phyloP scores from a whole-genome alignment of 2,888 invertebrate species.

The Oeneis ivallda region DNA sequence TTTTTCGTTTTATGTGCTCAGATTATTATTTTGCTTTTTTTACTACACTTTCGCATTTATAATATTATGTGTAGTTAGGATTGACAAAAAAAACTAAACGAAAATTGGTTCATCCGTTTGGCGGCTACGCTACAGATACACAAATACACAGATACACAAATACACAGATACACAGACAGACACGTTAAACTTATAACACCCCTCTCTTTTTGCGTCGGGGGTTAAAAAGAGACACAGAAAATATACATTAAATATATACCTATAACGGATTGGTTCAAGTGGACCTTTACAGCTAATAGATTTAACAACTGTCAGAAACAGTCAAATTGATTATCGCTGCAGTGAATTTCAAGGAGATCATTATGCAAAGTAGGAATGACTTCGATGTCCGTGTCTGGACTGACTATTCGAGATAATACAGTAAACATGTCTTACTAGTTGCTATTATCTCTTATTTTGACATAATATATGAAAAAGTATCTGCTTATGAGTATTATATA shows the following conservation, averaged over 20 bases:
- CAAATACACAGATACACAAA: no score
- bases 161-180: no score
- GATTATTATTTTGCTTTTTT: no score
- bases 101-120: no score
- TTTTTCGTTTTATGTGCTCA: neutral
- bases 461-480: no score
- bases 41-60: no score
- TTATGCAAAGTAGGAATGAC: constrained; percentile 15
- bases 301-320: constrained; percentile 16
- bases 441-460: neutral
- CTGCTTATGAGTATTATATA: no score
- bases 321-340: constrained; percentile 18
- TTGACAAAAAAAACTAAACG: neutral
- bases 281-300: constrained; percentile 1
- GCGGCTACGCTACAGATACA: no score
- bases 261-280: neutral
- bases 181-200: no score
- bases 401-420: constrained; percentile 3
- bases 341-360: constrained; percentile 16
- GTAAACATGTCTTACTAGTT: neutral
- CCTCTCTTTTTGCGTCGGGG: no score
- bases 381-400: constrained; percentile 3
- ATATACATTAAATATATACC: neutral
- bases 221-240: neutral
- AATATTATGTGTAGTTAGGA: no score